Conservation (phyloP, 2,888 invertebrate genomes). For the Frankliniella fusca region DNA sequence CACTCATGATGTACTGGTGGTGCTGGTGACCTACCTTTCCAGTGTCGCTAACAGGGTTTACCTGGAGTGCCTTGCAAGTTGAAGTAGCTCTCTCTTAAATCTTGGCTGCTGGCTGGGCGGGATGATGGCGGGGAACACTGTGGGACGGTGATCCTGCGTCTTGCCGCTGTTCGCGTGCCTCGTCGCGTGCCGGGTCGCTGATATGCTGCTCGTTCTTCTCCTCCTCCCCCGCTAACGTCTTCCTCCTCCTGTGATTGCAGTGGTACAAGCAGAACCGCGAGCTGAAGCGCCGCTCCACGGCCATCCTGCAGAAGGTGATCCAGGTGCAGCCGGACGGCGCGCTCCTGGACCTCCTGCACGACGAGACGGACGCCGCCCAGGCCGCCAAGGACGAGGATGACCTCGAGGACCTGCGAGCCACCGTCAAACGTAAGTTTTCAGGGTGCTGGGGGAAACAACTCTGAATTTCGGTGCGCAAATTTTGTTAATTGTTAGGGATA, state of each 20-base stretch:
- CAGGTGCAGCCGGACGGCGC: slow-evolving; percentile 53
- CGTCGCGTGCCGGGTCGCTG: background rate
- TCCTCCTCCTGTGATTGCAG: slow-evolving; percentile 44
- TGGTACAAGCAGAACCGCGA: slow-evolving; percentile 75
- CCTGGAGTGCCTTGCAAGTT: too few relatives aligned
- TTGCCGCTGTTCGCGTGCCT: too few relatives aligned
- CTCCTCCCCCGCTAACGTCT: background rate
- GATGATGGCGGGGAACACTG: too few relatives aligned
- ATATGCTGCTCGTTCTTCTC: background rate
- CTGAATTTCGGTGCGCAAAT: too few relatives aligned
- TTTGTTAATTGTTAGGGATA: too few relatives aligned
- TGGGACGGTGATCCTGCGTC: too few relatives aligned
- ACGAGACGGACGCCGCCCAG: slow-evolving; percentile 48
- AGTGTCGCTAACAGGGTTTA: too few relatives aligned
- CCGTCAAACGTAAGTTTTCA: slow-evolving; percentile 50
- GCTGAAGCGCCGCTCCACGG: slow-evolving; percentile 63
- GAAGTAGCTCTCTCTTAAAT: too few relatives aligned
- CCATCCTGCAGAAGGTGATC: slow-evolving; percentile 56
- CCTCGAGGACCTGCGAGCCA: slow-evolving; percentile 64
- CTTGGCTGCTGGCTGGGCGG: too few relatives aligned
- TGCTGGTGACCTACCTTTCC: too few relatives aligned
- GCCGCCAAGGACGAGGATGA: slow-evolving; percentile 51
- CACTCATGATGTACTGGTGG: too few relatives aligned
- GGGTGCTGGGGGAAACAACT: too few relatives aligned
- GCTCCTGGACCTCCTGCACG: slow-evolving; percentile 46